Base-by-base conservation (phyloP, 2,888 invertebrate species). In the Nebria salina region DNA sequence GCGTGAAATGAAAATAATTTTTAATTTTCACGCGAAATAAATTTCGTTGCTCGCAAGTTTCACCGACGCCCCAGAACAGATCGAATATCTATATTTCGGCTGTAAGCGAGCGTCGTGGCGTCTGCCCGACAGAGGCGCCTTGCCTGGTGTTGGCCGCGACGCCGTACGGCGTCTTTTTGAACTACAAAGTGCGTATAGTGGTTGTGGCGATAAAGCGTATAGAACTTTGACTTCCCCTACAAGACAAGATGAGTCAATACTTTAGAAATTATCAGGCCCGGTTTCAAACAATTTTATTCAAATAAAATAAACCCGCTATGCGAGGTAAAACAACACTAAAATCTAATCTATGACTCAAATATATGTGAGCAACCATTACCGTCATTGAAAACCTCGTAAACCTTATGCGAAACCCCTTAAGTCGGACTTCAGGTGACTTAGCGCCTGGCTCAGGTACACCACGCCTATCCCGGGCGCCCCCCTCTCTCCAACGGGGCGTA, bases 391-490 rank as follows among this genome's bases (percentile, higher is more conserved):
- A 11, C 54, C 54, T 34, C 54, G 13, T 54, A 54, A 54, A 54
- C 54, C 54, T 11, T 54, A 13, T 13, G 54, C 8, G 54, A 54
- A 54, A 13, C 54, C 54, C 54, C 54, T 54, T 54, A 54, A 54
- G 54, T 54, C 54, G 54, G 25, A 26, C 70, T 34, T 25, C 70
- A 70, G 70, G 34, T 70, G 25, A 26, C 70, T 25, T 26, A 70
- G 70, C 70, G 26, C 8, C 25, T 34, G 70, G 25, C 20, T 70
- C 15, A 54, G 11, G 6, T 8, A 8, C 6, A 20, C 70, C 25
- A 20, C 70, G 70, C 70, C 70, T 15, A 25, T 70, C 25, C 15
- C 70, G 25, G 70, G 6, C 70, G 20, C 70, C 70, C 70, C 70
- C 70, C 70, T 15, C 70, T 13, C 70, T 15, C 6, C 70, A 8